Percentiles rank a stretch among this genome's conserved stretches.
Conservation (phyloP, 2,113 vertebrate genomes). For the Boulengeromyrus knoepffleri region DNA sequence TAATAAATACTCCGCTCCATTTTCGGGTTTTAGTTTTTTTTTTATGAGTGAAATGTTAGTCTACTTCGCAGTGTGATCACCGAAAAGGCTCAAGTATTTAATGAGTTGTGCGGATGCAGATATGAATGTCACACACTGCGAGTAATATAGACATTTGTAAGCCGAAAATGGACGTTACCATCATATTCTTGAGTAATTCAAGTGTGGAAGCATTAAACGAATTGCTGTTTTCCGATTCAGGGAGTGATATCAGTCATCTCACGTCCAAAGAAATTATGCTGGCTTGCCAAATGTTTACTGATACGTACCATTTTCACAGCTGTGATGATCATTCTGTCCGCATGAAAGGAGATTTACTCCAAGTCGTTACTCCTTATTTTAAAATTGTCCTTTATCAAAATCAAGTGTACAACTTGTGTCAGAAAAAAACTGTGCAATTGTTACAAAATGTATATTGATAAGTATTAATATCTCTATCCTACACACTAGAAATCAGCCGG, state of each 20-base stretch:
- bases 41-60: not conserved
- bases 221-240: not conserved
- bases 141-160: not conserved
- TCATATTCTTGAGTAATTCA: not conserved
- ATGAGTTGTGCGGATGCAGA: not conserved
- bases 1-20: not conserved
- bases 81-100: not conserved
- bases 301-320: not conserved
- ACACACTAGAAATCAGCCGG: not conserved
- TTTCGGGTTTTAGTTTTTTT: not conserved
- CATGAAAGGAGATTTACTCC: not conserved
- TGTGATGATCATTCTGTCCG: slow-evolving; percentile 8
- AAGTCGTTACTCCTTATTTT: not conserved
- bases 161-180: not conserved
- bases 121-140: not conserved
- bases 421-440: not conserved
- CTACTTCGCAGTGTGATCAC: not conserved
- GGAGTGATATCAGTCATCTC: slow-evolving; percentile 8
- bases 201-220: slow-evolving; percentile 8
- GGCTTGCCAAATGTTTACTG: slow-evolving; percentile 6
- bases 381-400: not conserved
- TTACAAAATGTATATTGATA: not conserved
- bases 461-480: not conserved
- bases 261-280: not conserved
- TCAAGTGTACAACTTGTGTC: not conserved